A percentile compares a stretch with the other conserved stretches of the same genome.
Evolutionary conservation across 2,888 invertebrate genomes (phyloP).

Genomic region (Chaitophorus viminalis): DNA sequence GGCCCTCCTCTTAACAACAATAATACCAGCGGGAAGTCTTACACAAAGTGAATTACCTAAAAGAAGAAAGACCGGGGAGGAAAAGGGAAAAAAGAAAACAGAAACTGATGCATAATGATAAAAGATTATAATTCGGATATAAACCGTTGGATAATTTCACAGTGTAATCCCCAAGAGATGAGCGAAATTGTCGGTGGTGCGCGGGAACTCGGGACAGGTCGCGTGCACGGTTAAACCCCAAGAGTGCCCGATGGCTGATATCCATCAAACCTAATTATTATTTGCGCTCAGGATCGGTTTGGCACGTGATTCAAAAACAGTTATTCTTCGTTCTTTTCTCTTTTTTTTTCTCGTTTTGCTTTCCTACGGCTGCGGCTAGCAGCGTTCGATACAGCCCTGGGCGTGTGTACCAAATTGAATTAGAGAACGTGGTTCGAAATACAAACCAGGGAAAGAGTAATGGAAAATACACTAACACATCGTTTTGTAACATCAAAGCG

Average conservation of each 20-base stretch:
- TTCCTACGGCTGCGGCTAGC: conserved; percentile 35
- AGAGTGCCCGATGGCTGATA: conserved; percentile 60
- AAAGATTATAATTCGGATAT: conserved; percentile 56
- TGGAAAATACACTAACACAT: not conserved
- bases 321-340: conserved; percentile 50
- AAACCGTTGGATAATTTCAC: conserved; percentile 60
- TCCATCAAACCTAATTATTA: conserved; percentile 62
- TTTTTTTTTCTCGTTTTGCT: not conserved
- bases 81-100: not conserved
- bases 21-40: conserved; percentile 60
- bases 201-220: conserved; percentile 53
- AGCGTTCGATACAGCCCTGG: conserved; percentile 3
- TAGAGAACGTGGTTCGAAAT: conserved; percentile 43
- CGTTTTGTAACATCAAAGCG: conserved; percentile 37
- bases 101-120: conserved; percentile 40
- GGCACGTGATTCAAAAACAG: conserved; percentile 61
- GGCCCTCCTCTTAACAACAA: conserved; percentile 15
- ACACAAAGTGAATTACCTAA: conserved; percentile 53
- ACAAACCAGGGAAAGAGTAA: conserved; percentile 49
- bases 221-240: conserved; percentile 61
- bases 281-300: conserved; percentile 56
- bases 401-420: conserved; percentile 45
- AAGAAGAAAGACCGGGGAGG: conserved; percentile 39
- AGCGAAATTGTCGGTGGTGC: conserved; percentile 31
- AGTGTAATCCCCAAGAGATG: conserved; percentile 42